Evolutionary conservation across 2,888 invertebrate genomes (phyloP).

Genomic region (Lithophane leautieri): DNA sequence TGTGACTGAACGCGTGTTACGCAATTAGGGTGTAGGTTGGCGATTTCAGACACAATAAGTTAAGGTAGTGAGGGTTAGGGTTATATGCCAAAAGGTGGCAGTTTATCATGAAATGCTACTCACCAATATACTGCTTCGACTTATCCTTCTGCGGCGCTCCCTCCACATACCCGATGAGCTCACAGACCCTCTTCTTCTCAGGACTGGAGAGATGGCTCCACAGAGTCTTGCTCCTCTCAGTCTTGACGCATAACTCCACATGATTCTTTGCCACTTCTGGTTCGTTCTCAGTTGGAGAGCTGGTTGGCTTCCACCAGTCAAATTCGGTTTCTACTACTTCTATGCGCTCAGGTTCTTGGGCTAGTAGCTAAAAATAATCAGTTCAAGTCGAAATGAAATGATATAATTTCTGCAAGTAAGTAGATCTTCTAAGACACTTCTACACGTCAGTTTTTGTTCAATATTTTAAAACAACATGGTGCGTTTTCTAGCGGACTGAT

Average conservation of each 20-base stretch:
- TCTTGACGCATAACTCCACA: constrained; percentile 88
- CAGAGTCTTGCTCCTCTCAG: constrained; percentile 88
- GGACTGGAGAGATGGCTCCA: constrained; percentile 92
- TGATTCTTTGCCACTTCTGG: constrained; percentile 70
- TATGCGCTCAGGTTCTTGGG: constrained; percentile 85
- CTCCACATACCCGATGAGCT: constrained; percentile 92
- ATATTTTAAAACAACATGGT: too few species aligned
- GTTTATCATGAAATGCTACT: constrained; percentile 55
- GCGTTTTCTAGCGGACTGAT: too few species aligned
- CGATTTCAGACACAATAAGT: not conserved
- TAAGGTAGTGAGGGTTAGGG: too few species aligned
- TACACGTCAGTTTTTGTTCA: too few species aligned
- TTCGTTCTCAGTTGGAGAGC: constrained; percentile 76
- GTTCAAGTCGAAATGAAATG: too few species aligned
- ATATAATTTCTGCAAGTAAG: too few species aligned
- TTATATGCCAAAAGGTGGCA: too few species aligned
- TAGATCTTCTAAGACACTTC: too few species aligned
- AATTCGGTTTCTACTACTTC: constrained; percentile 87
- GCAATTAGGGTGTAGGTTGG: not conserved
- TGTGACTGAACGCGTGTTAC: too few species aligned
- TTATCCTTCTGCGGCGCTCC: constrained; percentile 86
- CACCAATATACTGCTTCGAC: constrained; percentile 91
- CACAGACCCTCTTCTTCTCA: constrained; percentile 91
- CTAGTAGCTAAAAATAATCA: constrained; percentile 73
- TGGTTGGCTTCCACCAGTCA: constrained; percentile 86